Conservation (phyloP, 2,797 vertebrate species). For the Meda fulgida region DNA sequence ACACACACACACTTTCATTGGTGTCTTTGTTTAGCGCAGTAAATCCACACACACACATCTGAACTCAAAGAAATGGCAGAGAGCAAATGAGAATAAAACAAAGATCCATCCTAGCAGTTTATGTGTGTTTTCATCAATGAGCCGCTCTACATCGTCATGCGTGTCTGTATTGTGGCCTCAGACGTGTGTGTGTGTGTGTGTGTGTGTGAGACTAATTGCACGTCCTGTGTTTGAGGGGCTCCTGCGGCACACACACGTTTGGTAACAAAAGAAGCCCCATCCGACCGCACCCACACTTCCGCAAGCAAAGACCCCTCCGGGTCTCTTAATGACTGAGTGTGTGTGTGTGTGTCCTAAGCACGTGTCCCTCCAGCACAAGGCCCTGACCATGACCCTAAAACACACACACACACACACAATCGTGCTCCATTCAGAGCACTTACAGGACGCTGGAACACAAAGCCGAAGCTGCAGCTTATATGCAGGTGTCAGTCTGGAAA, state of each 20-base stretch:
- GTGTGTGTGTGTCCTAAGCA: constrained; percentile 22
- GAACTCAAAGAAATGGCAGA: constrained; percentile 70
- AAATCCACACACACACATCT: constrained; percentile 82
- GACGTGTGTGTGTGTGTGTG: not conserved
- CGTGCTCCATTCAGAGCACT: not conserved
- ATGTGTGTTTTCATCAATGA: not conserved
- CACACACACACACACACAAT: constrained; percentile 27
- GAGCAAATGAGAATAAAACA: constrained; percentile 75
- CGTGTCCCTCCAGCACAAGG: constrained; percentile 33
- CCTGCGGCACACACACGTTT: constrained; percentile 22
- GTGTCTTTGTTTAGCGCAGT: constrained; percentile 77
- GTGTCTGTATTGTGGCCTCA: not conserved
- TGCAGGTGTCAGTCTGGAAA: not conserved
- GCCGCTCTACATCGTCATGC: not conserved
- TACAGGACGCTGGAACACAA: constrained; percentile 17
- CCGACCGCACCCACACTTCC: constrained; percentile 42
- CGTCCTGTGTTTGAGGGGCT: constrained; percentile 14
- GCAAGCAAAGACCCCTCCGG: constrained; percentile 46
- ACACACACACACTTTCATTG: constrained; percentile 63
- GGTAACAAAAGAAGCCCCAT: constrained; percentile 42
- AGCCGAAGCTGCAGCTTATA: not conserved
- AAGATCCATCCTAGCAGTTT: not conserved
- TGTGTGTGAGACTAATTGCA: constrained; percentile 23
- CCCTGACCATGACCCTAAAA: constrained; percentile 52
- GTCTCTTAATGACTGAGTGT: constrained; percentile 29